Evolutionary conservation across 2,113 vertebrate species (phyloP), one percentile per base, ranked within the genome.

Genomic region (Smithornis capensis): DNA sequence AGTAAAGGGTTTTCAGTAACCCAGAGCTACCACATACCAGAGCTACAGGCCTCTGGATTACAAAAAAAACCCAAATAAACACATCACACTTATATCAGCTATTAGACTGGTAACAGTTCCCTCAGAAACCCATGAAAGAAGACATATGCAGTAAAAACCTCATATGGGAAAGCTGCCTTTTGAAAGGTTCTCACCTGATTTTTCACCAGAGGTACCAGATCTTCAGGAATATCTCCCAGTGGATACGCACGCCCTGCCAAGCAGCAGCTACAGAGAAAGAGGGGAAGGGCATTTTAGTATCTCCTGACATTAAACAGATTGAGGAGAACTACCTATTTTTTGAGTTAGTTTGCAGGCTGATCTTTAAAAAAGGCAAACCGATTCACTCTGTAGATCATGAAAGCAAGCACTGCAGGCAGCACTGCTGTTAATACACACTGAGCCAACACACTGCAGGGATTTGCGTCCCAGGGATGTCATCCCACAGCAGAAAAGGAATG

Each of bases 241-340:
- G 99, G 99, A 94, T 99, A 99, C 1, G 99, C 99, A 67, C 99
- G 98, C 64, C 99, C 99, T 83, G 99, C 99, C 82, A 99, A 97
- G 95, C 99, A 98, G 83, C 98, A 99, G 92, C 98, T 99, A 47
- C 4, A 85, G 53, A 35, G 49, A 92, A 92, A 45, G 40, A 95
- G 37, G 90, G 40, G 81, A 97, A 83, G 84, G 29, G 19, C 19
- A 70, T 71, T 83, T 80, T 37, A 70, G 18, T 49, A n/a, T 0
- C 1, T 23, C 38, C 29, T 81, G 67, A 56, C n/a, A 42, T 40
- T 29, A 38, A 69, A 86, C 13, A 81, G 22, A 64, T 6, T 31
- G 24, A 68, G 24, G 19, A 47, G 9, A 82, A 52, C 3, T 68
- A n/a, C 28, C 83, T 33, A 13, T 35, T 78, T 65, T 83, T 40